Percentiles rank a stretch among this genome's conserved stretches.
Conservation (phyloP, 2,113 vertebrate genomes). For the Zosterops hypoxanthus region DNA sequence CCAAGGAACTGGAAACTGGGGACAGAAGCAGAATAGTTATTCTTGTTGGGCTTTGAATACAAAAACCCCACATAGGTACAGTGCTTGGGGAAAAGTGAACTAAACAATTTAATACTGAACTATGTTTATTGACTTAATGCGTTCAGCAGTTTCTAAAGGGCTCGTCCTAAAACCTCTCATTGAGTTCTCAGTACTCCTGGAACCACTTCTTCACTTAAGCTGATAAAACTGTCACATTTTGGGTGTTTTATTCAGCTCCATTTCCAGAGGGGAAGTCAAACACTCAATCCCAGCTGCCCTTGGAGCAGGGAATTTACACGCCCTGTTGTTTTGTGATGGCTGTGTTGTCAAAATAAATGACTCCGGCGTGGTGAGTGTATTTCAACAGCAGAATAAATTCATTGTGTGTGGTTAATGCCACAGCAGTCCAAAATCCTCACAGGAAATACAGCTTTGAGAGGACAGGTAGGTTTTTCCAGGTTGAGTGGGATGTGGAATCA, state of each 20-base stretch:
- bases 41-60: background rate
- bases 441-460: background rate
- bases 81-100: background rate
- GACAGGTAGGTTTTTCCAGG: background rate
- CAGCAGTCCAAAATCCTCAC: background rate
- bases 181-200: background rate
- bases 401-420: background rate
- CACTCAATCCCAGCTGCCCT: background rate
- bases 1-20: background rate
- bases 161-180: background rate
- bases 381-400: background rate
- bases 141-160: background rate
- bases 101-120: background rate
- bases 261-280: background rate
- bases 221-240: background rate
- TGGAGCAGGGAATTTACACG: background rate
- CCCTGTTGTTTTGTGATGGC: conserved; percentile 22
- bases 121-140: background rate
- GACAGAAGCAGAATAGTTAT: background rate
- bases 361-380: background rate
- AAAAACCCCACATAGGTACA: background rate
- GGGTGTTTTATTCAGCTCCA: background rate
- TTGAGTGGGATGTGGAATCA: background rate
- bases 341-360: conserved; percentile 27
- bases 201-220: background rate